phyloP scores from a whole-genome alignment of 1,140 invertebrate genomes.

The Argopecten irradians region DNA sequence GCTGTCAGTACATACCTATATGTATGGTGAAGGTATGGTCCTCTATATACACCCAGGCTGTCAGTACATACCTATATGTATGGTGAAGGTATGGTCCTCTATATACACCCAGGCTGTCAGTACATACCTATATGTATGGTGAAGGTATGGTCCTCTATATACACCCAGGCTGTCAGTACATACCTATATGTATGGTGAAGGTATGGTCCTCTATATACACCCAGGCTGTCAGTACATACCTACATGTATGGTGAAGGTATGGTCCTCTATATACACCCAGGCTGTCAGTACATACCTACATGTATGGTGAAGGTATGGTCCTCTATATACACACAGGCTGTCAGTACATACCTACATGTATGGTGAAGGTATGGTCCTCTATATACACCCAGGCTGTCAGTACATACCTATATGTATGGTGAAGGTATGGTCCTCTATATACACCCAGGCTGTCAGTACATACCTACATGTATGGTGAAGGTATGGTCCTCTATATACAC shows the following conservation, averaged over 20 bases:
- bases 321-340: no score
- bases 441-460: no score
- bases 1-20: background rate
- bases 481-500: background rate
- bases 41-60: background rate
- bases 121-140: constrained; percentile 62
- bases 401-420: background rate
- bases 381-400: constrained; percentile 51
- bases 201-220: background rate
- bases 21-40: background rate
- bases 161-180: constrained; percentile 37
- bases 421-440: background rate
- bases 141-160: constrained; percentile 61
- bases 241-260: background rate
- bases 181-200: background rate
- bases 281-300: background rate
- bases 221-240: no score
- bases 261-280: background rate
- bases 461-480: background rate
- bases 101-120: no score
- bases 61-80: background rate
- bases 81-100: no score
- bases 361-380: constrained; percentile 56
- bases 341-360: constrained; percentile 64
- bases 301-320: background rate